These are phyloP conservation scores for Cyphotilapia sp. DNA, from an alignment of 2,113 vertebrate species.

Conservation along the genomic window DNA sequence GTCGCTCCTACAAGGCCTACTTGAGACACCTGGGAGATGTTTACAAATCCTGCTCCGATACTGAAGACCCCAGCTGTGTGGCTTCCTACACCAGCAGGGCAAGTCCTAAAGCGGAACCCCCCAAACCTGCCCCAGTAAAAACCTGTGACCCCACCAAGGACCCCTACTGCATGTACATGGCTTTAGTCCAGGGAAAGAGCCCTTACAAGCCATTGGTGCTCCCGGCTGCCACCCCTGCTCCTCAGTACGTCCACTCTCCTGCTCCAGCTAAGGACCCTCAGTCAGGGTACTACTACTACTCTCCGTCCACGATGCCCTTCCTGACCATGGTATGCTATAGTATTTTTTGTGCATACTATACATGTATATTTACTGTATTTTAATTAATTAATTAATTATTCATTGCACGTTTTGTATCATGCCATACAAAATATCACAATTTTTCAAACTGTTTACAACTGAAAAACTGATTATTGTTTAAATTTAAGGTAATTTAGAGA, in stretches of 20 bases:
- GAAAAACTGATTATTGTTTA: background rate
- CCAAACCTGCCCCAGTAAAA: conserved; percentile 63
- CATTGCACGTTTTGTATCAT: background rate
- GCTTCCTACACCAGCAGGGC: conserved; percentile 53
- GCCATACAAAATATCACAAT: background rate
- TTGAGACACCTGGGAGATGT: conserved; percentile 69
- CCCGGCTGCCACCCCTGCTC: conserved; percentile 42
- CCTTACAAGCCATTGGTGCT: conserved; percentile 60
- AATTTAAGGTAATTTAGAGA: background rate
- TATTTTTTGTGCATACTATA: background rate
- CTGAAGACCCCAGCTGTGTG: conserved; percentile 69
- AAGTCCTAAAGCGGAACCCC: conserved; percentile 55
- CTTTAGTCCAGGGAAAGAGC: conserved; percentile 57
- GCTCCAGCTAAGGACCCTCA: conserved; percentile 40
- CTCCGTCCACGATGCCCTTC: conserved; percentile 52
- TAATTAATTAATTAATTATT: background rate
- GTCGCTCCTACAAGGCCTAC: conserved; percentile 70
- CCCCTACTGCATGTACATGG: conserved; percentile 62
- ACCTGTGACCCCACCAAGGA: conserved; percentile 74
- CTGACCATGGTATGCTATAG: conserved; percentile 53
- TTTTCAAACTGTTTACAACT: background rate
- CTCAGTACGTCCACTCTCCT: conserved; percentile 47
- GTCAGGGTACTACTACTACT: conserved; percentile 60
- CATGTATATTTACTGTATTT: background rate
- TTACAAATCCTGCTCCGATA: conserved; percentile 73